Percentiles rank a stretch among this genome's conserved stretches.
phyloP scores from a whole-genome alignment of 2,797 vertebrate species.

The Antrozous pallidus region DNA sequence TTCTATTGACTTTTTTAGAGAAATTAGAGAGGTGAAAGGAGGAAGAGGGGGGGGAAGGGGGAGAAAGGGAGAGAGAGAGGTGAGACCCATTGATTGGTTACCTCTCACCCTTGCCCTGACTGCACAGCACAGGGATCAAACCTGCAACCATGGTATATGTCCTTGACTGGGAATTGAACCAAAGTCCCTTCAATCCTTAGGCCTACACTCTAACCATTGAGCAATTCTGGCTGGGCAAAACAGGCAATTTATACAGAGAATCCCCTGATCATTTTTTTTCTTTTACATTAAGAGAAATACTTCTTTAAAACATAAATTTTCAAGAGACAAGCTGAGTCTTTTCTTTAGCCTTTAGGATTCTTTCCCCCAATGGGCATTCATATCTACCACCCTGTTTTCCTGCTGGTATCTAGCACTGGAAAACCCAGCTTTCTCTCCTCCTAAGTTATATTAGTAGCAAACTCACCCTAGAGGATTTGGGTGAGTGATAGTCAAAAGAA shows the following conservation, averaged over 20 bases:
- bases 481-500: neutral
- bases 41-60: no score
- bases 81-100: no score
- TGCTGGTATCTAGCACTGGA: neutral
- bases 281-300: neutral
- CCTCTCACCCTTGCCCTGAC: no score
- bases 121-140: no score
- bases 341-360: neutral
- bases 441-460: neutral
- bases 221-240: neutral
- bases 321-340: neutral
- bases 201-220: neutral
- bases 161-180: neutral
- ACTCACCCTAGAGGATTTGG: neutral
- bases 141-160: neutral
- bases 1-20: no score
- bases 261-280: neutral
- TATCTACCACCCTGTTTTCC: neutral
- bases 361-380: neutral
- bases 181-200: neutral
- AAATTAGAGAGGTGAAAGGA: no score
- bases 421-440: neutral
- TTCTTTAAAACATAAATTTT: slow-evolving; percentile 30
- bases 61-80: no score
- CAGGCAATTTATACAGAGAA: neutral